Percentiles rank a stretch among this genome's conserved stretches.
Evolutionary conservation across 53 echinoderm and acorn worm species (phyloP).

Genomic region (Echinometra lucunter): DNA sequence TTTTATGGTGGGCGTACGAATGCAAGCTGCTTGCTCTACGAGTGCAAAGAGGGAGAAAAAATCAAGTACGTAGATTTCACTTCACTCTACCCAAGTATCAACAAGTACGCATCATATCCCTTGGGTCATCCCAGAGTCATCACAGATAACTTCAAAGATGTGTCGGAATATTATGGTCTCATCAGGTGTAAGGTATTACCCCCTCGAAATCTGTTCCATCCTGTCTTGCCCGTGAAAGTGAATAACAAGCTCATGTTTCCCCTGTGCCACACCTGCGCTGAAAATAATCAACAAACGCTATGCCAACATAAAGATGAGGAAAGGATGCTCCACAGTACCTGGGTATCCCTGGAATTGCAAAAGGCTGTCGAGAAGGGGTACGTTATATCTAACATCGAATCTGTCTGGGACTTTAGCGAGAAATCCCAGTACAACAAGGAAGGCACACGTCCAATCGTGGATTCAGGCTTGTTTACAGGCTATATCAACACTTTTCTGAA

Average conservation of each 20-base stretch:
- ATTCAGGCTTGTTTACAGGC: slow-evolving; percentile 66
- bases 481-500: slow-evolving; percentile 80
- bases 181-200: no score
- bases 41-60: slow-evolving; percentile 5
- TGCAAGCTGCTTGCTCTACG: no score
- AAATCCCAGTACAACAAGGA: no score
- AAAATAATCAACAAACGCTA: slow-evolving; percentile 49
- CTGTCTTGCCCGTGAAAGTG: no score
- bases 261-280: slow-evolving; percentile 74
- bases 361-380: slow-evolving; percentile 73
- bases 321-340: slow-evolving; percentile 68
- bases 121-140: slow-evolving; percentile 68
- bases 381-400: slow-evolving; percentile 63
- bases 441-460: no score
- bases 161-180: neutral
- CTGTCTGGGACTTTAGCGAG: slow-evolving; percentile 77
- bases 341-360: slow-evolving; percentile 76
- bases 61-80: slow-evolving; percentile 75
- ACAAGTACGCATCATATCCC: slow-evolving; percentile 78
- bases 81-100: slow-evolving; percentile 75
- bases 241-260: slow-evolving; percentile 78
- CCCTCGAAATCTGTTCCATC: no score
- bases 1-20: slow-evolving; percentile 50
- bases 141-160: slow-evolving; percentile 45
- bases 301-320: slow-evolving; percentile 66